Evolutionary conservation across 2,797 vertebrate species (phyloP), one percentile per base, ranked within the genome.

Genomic region (Sebastes baramenuke): DNA sequence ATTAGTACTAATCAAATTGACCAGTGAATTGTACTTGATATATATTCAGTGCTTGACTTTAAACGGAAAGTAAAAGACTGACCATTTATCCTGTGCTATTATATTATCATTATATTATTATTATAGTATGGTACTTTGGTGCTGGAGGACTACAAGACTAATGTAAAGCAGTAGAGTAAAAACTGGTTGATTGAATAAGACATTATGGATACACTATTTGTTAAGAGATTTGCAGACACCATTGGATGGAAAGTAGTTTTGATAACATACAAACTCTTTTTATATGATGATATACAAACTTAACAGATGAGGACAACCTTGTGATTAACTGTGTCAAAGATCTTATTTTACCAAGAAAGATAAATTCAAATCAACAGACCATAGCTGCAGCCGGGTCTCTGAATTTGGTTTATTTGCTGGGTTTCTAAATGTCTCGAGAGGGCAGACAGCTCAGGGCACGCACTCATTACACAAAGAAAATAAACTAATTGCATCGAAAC

Each of bases 401-500:
- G 27, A 71, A 70, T 56, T 66, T 80, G 32, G 62, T 16, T 25
- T 30, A 54, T 67, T 32, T 67, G 8, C 55, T 64, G 5, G 12
- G 16, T 75, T 78, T 75, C 52, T n/a, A 60, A 36, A 72, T 64
- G 61, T 78, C 62, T 81, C 34, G 29, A 73, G 49, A 68, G 68
- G 46, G 58, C 70, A 78, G 68, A 80, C 67, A 46, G 75, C 71
- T 86, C 20, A 52, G 80, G 82, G 46, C 77, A 75, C 20, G 30
- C 61, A 66, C 73, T 87, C 80, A 88, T 87, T 84, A 81, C 76
- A 85, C 67, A 87, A 84, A 87, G 72, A 87, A 92, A 91, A 90
- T 72, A 69, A 81, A 87, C 55, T 76, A 90, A 92, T 88, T 87
- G 72, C 78, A 77, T 70, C 10, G 56, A 83, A 92, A 85, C 77